Conservation (phyloP, 1,140 invertebrate species). For the Belonocnema kinseyi region DNA sequence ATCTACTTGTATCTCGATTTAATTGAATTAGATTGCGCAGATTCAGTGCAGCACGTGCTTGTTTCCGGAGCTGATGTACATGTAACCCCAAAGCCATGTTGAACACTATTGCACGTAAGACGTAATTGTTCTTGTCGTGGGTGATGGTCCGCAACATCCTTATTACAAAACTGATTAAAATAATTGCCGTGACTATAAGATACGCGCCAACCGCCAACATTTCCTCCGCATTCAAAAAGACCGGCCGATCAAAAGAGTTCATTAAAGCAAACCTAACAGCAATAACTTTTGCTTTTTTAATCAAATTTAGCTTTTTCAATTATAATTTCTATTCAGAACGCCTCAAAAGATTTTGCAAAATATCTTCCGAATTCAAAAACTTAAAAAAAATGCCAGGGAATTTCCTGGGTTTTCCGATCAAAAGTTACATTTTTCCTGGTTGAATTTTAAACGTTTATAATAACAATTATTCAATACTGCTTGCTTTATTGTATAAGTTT, state of each 20-base stretch:
- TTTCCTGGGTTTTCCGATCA: no score
- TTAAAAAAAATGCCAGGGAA: no score
- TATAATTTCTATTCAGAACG: not conserved
- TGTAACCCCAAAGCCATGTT: not conserved
- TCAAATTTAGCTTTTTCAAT: not conserved
- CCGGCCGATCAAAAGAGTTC: not conserved
- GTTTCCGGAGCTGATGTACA: not conserved
- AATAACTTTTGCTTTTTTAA: not conserved
- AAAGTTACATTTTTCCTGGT: no score
- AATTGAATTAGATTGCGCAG: not conserved
- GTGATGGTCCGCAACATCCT: slow-evolving; percentile 48
- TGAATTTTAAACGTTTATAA: no score
- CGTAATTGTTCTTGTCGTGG: slow-evolving; percentile 49
- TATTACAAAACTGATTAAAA: slow-evolving; percentile 59
- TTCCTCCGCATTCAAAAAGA: not conserved
- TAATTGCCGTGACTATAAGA: slow-evolving; percentile 48
- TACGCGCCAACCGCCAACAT: not conserved
- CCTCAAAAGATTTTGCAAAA: no score
- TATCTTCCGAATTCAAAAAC: no score
- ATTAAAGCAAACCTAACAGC: not conserved
- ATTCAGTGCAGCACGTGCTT: slow-evolving; percentile 8
- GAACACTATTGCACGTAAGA: slow-evolving; percentile 35
- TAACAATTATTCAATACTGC: no score
- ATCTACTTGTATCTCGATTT: not conserved
- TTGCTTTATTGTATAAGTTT: no score